Evolutionary conservation across 1,140 invertebrate species (phyloP).

Genomic region (Monomorium pharaonis): DNA sequence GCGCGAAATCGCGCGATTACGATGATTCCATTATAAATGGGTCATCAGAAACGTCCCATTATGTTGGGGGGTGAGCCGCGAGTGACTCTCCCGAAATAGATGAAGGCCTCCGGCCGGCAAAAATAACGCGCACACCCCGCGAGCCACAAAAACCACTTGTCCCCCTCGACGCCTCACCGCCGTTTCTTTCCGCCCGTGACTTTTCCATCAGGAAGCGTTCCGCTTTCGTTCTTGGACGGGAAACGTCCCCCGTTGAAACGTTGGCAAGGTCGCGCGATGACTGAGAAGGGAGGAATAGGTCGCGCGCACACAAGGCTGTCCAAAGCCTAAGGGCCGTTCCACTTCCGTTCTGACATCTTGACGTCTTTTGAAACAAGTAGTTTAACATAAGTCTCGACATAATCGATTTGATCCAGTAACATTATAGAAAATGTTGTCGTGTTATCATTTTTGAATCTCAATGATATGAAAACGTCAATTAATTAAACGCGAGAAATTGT

Average conservation of each 20-base stretch:
- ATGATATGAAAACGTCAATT: background rate
- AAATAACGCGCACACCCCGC: conserved; percentile 80
- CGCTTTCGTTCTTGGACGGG: background rate
- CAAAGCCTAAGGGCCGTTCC: background rate
- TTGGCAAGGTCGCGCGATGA: conserved; percentile 21
- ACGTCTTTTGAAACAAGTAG: background rate
- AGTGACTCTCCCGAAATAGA: conserved; percentile 82
- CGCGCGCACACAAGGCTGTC: background rate
- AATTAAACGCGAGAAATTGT: background rate
- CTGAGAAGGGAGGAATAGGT: background rate
- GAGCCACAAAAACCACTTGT: conserved; percentile 15
- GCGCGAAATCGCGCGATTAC: conserved; percentile 54
- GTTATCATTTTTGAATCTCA: background rate
- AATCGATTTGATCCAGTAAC: background rate
- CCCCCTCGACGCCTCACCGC: background rate
- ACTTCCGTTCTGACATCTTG: background rate
- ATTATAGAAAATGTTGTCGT: background rate
- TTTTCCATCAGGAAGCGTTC: conserved; percentile 46
- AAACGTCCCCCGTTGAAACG: background rate
- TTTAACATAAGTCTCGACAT: background rate
- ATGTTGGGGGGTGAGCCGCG: conserved; percentile 77
- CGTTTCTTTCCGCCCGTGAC: background rate
- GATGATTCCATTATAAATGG: conserved; percentile 81
- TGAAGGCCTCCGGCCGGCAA: conserved; percentile 82
- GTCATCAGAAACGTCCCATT: conserved; percentile 81